Conservation (phyloP, 2,797 vertebrate genomes). For the Peromyscus aztecus region DNA sequence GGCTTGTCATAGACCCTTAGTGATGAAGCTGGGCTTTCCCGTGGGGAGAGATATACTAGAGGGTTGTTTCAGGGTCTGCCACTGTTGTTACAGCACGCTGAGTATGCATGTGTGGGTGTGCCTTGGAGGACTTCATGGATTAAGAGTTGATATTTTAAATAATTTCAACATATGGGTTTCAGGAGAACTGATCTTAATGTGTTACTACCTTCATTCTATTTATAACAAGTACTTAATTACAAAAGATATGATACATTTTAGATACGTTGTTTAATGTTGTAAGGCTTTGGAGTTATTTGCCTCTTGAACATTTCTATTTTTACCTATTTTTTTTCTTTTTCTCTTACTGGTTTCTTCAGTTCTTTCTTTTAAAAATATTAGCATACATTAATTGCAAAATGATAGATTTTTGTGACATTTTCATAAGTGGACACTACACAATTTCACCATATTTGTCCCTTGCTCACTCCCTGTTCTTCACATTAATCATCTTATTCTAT, state of each 20-base stretch:
- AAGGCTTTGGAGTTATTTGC: neutral
- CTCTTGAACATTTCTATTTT: neutral
- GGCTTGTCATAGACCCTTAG: neutral
- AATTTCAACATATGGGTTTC: neutral
- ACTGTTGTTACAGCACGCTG: neutral
- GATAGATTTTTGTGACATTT: neutral
- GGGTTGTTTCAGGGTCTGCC: neutral
- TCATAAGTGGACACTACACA: neutral
- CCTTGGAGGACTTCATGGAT: neutral
- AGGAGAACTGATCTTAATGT: neutral
- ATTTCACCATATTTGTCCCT: neutral
- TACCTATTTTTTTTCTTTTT: neutral
- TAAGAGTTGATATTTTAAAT: neutral
- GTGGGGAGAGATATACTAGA: neutral
- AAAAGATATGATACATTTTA: conserved; percentile 14
- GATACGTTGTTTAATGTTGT: neutral
- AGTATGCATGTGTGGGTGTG: neutral
- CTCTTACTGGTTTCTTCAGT: neutral
- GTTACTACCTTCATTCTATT: neutral
- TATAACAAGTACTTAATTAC: neutral
- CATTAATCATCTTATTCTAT: neutral
- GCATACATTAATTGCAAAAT: neutral
- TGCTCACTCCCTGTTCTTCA: no score
- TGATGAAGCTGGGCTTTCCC: neutral
- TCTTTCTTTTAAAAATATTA: neutral